Evolutionary conservation across 2,888 invertebrate genomes (phyloP).

Genomic region (Andrena haemorrhoa): DNA sequence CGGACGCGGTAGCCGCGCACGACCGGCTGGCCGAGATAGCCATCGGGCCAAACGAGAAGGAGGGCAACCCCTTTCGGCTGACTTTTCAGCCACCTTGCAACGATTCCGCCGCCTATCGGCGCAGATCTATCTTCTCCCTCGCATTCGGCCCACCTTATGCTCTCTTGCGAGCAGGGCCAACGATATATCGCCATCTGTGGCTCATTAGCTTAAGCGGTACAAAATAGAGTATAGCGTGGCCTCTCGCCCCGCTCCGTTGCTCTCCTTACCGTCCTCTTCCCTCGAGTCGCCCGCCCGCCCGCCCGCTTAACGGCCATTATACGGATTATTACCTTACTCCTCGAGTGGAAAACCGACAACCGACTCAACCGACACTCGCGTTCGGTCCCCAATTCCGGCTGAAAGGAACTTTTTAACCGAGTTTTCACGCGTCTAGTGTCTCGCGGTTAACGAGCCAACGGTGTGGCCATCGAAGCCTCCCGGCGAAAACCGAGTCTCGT

Average conservation of each 20-base stretch:
- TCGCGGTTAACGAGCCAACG: background rate
- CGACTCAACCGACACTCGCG: constrained; percentile 45
- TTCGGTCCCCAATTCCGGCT: background rate
- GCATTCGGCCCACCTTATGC: constrained; percentile 66
- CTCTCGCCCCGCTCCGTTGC: constrained; percentile 67
- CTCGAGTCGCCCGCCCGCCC: constrained; percentile 36
- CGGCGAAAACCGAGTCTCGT: background rate
- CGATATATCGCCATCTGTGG: constrained; percentile 81
- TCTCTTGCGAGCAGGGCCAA: constrained; percentile 41
- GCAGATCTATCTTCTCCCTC: constrained; percentile 50
- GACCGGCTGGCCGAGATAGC: constrained; percentile 80
- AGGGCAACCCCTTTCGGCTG: constrained; percentile 71
- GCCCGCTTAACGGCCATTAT: constrained; percentile 68
- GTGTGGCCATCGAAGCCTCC: background rate
- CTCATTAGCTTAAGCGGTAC: constrained; percentile 84
- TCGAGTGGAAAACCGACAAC: constrained; percentile 67
- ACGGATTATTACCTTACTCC: constrained; percentile 70
- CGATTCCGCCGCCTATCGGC: constrained; percentile 63
- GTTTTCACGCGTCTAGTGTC: background rate
- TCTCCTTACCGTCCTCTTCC: constrained; percentile 22
- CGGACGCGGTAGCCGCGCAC: constrained; percentile 70
- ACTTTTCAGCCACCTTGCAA: constrained; percentile 78
- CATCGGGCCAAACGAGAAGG: constrained; percentile 68
- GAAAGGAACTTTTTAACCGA: background rate
- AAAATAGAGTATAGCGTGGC: constrained; percentile 73